phyloP scores from a whole-genome alignment of 2,797 vertebrate species.

The Acanthurus tractus region DNA sequence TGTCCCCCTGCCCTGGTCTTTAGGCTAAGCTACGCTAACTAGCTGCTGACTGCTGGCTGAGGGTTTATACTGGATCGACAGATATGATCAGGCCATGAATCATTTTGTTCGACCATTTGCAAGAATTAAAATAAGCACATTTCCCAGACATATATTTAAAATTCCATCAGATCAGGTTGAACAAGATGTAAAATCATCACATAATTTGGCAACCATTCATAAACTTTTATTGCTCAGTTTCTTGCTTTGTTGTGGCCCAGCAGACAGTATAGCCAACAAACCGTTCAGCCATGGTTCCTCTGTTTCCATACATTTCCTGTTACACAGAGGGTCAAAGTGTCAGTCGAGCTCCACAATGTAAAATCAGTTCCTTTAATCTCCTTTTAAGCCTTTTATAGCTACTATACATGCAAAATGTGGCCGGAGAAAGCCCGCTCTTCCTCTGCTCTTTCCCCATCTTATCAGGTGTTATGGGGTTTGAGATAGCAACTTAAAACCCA shows the following conservation, averaged over 20 bases:
- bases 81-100: neutral
- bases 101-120: neutral
- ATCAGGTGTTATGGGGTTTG: slow-evolving; percentile 68
- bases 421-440: slow-evolving; percentile 16
- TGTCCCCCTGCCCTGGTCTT: too few relatives aligned
- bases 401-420: slow-evolving; percentile 46
- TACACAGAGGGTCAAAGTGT: slow-evolving; percentile 43
- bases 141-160: neutral
- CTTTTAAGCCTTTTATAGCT: slow-evolving; percentile 50
- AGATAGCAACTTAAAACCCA: slow-evolving; percentile 57
- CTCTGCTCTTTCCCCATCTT: slow-evolving; percentile 46
- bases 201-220: slow-evolving; percentile 16
- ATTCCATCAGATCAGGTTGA: neutral
- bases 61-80: too few relatives aligned
- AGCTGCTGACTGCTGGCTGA: too few relatives aligned
- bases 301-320: slow-evolving; percentile 44
- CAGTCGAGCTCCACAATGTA: slow-evolving; percentile 13
- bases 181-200: slow-evolving; percentile 13
- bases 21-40: too few relatives aligned
- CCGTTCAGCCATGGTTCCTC: slow-evolving; percentile 33
- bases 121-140: neutral
- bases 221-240: slow-evolving; percentile 9
- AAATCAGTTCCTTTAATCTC: slow-evolving; percentile 53
- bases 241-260: slow-evolving; percentile 31
- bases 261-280: slow-evolving; percentile 27